Percentiles rank a stretch among this genome's conserved stretches.
Evolutionary conservation across 2,113 vertebrate species (phyloP).

Genomic region (Hemiscyllium ocellatum): DNA sequence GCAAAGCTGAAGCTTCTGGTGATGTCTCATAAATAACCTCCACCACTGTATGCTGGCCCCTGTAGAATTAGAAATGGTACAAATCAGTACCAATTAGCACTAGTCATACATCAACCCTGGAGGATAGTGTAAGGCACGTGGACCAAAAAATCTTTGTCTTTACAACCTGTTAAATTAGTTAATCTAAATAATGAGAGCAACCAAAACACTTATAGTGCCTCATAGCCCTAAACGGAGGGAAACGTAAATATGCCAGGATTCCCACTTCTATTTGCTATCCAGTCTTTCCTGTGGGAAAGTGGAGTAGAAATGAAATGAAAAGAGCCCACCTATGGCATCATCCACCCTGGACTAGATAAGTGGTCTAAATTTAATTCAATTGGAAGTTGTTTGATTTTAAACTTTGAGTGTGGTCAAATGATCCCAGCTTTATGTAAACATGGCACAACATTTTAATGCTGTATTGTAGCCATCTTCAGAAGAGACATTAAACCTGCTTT

Average conservation of each 20-base stretch:
- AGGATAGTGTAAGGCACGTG: neutral
- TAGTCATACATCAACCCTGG: neutral
- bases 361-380: neutral
- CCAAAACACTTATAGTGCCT: neutral
- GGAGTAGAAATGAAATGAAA: neutral
- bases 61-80: slow-evolving; percentile 46
- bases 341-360: neutral
- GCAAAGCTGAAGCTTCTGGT: slow-evolving; percentile 77
- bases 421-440: too few species aligned
- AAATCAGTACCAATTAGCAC: neutral
- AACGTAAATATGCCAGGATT: neutral
- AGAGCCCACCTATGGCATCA: neutral
- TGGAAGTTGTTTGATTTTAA: neutral
- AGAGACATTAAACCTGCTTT: neutral
- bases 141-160: neutral
- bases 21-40: slow-evolving; percentile 86
- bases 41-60: slow-evolving; percentile 82
- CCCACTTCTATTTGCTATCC: neutral
- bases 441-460: neutral
- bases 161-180: neutral
- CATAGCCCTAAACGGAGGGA: neutral
- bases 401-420: too few species aligned
- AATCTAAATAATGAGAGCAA: neutral
- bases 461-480: neutral
- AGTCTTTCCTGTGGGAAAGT: neutral